These are phyloP conservation scores for Gymnodraco acuticeps DNA, from an alignment of 2,797 vertebrate genomes.

Conservation along the genomic window DNA sequence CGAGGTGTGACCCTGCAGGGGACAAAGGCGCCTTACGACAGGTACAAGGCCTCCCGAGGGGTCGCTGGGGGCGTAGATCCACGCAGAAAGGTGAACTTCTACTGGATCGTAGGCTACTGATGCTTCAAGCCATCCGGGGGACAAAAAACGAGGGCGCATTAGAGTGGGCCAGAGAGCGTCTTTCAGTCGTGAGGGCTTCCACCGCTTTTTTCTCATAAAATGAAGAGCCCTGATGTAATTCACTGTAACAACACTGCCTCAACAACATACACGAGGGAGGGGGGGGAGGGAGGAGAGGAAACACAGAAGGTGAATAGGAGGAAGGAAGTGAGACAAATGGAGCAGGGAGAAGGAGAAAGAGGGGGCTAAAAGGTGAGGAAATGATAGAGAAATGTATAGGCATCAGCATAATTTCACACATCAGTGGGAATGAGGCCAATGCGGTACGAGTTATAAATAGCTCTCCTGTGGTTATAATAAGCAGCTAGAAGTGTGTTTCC, in stretches of 20 bases:
- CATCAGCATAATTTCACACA: slow-evolving; percentile 74
- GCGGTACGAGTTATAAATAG: slow-evolving; percentile 74
- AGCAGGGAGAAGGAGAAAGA: slow-evolving; percentile 1
- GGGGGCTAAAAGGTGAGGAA: slow-evolving; percentile 50
- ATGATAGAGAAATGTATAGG: slow-evolving; percentile 54
- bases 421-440: slow-evolving; percentile 74
- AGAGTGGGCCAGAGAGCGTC: slow-evolving; percentile 31
- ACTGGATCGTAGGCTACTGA: slow-evolving; percentile 40
- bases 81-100: slow-evolving; percentile 10
- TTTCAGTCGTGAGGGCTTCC: slow-evolving; percentile 66
- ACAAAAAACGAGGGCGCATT: not conserved
- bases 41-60: slow-evolving; percentile 64
- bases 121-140: slow-evolving; percentile 14
- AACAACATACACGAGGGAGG: slow-evolving; percentile 2
- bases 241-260: slow-evolving; percentile 36
- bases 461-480: slow-evolving; percentile 56
- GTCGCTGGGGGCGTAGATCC: slow-evolving; percentile 32
- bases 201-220: slow-evolving; percentile 51
- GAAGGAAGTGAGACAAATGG: slow-evolving; percentile 17
- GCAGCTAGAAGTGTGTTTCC: slow-evolving; percentile 32
- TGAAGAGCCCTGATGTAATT: slow-evolving; percentile 40
- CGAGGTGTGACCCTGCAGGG: slow-evolving; percentile 72
- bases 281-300: not conserved
- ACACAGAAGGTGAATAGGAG: not conserved
- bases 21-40: slow-evolving; percentile 68